Conservation (phyloP, 1,140 invertebrate genomes). For the Drosophila kanapiae region DNA sequence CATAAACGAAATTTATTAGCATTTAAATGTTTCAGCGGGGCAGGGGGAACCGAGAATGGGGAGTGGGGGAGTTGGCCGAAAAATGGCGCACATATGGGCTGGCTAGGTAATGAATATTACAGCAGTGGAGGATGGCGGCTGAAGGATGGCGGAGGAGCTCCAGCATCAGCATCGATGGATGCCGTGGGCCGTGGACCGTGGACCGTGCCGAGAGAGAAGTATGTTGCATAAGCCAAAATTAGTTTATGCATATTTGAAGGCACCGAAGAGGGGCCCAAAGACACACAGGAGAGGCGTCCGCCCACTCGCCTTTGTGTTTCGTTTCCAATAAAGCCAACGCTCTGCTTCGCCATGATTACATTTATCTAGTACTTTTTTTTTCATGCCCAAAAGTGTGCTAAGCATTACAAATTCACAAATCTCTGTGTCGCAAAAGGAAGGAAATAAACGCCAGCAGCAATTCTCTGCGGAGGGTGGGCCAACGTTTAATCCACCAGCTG, state of each 20-base stretch:
- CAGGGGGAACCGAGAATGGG: conserved; percentile 2
- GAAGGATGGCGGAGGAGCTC: background rate
- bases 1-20: conserved; percentile 72
- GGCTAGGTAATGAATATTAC: conserved; percentile 66
- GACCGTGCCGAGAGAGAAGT: conserved; percentile 30
- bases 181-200: conserved; percentile 39
- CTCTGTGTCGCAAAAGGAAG: conserved; percentile 27
- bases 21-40: conserved; percentile 65
- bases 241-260: conserved; percentile 70
- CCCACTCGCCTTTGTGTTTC: conserved; percentile 38
- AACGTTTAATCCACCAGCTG: conserved; percentile 31
- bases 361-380: conserved; percentile 45
- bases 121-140: conserved; percentile 18
- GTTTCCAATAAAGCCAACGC: conserved; percentile 37
- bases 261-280: conserved; percentile 18
- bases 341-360: conserved; percentile 29
- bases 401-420: conserved; percentile 51
- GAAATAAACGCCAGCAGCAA: conserved; percentile 31
- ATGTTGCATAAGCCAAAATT: conserved; percentile 72
- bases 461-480: conserved; percentile 9
- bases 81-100: conserved; percentile 50
- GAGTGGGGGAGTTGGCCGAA: conserved; percentile 11
- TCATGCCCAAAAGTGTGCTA: conserved; percentile 35
- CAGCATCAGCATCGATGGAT: conserved; percentile 25
- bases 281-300: background rate